Evolutionary conservation across 2,888 invertebrate species (phyloP), one percentile per base, ranked within the genome.

Genomic region (Chorisops tibialis): DNA sequence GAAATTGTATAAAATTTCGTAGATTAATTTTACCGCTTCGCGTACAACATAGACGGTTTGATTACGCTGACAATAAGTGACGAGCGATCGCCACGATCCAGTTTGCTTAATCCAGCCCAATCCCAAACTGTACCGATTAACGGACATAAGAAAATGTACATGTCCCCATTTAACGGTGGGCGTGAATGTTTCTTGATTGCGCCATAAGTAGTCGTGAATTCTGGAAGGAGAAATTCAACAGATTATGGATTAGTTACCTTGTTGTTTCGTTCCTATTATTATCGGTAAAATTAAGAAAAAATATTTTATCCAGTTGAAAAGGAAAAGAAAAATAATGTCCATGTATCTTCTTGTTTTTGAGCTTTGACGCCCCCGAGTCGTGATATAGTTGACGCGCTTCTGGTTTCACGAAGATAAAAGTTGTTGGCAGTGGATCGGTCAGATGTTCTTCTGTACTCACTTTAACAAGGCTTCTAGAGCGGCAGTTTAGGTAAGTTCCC

Each of bases 31-130:
- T 59, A 86, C 84, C 6, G 86, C 84, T 71, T 87, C 86, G 39
- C 85, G 81, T 0, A 85, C 82, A 9, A 90, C 84, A 70, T 89
- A 91, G 41, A 90, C 79, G 0, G 90, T 90, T 64, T 86, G 84
- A 73, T 84, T 85, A 59, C 83, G 79, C 68, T 86, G 82, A 63
- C 84, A 85, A 52, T 85, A 82, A 62, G 80, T 80, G 3, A 89
- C 75, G 24, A 88, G 81, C 68, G 85, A 81, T 63, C 80, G 81
- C 89, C 90, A 91, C 12, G 81, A 74, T 14, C 81, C 84, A 63
- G 78, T 80, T 61, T 82, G 76, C n/a, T 84, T 78, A 3, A 90
- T 77, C 85, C 87, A 90, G 24, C 80, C 76, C 30, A 87, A 73
- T 0, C 91, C 90, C 3, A 84, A 79, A 65, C 80, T 79, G 70